These are phyloP conservation scores for Spatulosminthurus flaviceps DNA, from an alignment of 2,888 invertebrate genomes.

Conservation along the genomic window DNA sequence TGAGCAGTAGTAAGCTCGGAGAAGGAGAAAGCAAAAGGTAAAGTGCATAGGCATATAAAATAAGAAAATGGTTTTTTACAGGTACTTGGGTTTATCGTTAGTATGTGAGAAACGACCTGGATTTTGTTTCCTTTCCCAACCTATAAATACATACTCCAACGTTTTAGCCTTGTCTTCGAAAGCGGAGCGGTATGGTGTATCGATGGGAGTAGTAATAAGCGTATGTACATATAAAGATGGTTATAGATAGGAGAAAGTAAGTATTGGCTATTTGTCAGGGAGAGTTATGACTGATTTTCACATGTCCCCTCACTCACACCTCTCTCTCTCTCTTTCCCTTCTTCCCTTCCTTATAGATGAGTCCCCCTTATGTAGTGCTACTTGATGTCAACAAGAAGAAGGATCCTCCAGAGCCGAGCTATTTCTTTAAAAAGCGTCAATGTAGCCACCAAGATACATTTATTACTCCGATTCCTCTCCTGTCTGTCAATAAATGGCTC, in stretches of 20 bases:
- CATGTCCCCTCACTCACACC: conserved; percentile 39
- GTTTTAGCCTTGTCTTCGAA: no score
- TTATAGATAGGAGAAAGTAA: conserved; percentile 7
- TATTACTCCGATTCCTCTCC: conserved; percentile 43
- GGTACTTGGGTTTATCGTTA: conserved; percentile 6
- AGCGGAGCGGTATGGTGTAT: no score
- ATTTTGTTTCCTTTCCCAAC: not conserved
- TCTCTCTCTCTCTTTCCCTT: not conserved
- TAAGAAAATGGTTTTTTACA: conserved; percentile 11
- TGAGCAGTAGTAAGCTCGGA: no score
- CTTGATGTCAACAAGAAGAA: not conserved
- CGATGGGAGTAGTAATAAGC: no score
- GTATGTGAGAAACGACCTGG: conserved; percentile 16
- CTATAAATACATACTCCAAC: no score
- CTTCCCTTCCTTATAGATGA: not conserved
- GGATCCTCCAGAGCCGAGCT: not conserved
- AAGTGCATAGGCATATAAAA: conserved; percentile 9
- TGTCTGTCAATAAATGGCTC: conserved; percentile 51
- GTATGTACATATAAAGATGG: no score
- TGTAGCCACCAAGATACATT: conserved; percentile 48
- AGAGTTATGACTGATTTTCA: conserved; percentile 50
- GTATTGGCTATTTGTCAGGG: conserved; percentile 50
- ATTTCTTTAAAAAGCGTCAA: conserved; percentile 36
- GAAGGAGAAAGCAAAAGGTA: conserved; percentile 5
- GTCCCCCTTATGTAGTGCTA: no score